Evolutionary conservation across 2,888 invertebrate species (phyloP).

Genomic region (Acanthopleura granulata): DNA sequence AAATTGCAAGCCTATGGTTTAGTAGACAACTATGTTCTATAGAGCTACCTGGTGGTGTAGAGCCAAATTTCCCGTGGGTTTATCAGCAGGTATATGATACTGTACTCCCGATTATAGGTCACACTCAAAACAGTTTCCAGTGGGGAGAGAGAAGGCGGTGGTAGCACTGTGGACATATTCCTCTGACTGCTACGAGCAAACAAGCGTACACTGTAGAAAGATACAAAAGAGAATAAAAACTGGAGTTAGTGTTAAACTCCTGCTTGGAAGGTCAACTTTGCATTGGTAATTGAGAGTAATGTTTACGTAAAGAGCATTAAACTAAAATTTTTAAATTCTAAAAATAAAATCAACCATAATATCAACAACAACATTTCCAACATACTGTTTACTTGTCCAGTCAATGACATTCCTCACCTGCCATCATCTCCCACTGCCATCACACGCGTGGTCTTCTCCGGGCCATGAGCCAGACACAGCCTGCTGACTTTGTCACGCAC

Average conservation of each 20-base stretch:
- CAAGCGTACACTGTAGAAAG: conserved; percentile 57
- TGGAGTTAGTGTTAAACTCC: too few species aligned
- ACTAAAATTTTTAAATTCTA: too few species aligned
- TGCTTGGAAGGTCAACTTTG: too few species aligned
- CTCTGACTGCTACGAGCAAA: conserved; percentile 56
- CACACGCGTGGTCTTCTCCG: conserved; percentile 59
- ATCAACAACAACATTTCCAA: too few species aligned
- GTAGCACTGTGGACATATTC: conserved; percentile 65
- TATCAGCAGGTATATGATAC: conserved; percentile 62
- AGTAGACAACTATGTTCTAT: too few species aligned
- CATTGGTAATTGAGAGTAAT: too few species aligned
- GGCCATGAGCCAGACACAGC: conserved; percentile 45
- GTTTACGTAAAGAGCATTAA: too few species aligned
- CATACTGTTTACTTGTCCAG: too few species aligned
- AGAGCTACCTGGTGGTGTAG: conserved; percentile 63
- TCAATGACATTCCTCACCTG: conserved; percentile 46
- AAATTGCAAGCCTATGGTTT: too few species aligned
- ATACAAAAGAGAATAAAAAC: conserved; percentile 4
- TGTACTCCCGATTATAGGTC: conserved; percentile 63
- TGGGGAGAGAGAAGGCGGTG: conserved; percentile 64
- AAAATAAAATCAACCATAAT: too few species aligned
- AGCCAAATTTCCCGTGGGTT: conserved; percentile 63
- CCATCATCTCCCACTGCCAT: conserved; percentile 64
- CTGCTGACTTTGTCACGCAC: conserved; percentile 50
- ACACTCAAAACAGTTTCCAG: conserved; percentile 56